Evolutionary conservation across 2,888 invertebrate genomes (phyloP).

Genomic region (Leptogaster cylindrica): DNA sequence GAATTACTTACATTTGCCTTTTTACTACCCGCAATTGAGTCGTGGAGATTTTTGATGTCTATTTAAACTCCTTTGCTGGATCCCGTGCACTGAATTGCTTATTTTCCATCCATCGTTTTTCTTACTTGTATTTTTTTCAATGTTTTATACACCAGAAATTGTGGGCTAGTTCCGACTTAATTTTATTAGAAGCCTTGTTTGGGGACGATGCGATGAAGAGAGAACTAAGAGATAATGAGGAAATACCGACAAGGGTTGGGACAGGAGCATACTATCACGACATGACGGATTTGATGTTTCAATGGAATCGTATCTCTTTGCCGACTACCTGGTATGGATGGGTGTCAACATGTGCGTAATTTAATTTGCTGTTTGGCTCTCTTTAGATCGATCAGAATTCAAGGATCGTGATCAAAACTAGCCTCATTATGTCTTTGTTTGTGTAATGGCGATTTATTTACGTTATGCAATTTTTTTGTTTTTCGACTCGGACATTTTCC

Average conservation of each 20-base stretch:
- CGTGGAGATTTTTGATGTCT: conserved; percentile 41
- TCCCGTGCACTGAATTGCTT: not conserved
- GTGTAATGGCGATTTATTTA: too few species aligned
- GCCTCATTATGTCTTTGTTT: conserved; percentile 6
- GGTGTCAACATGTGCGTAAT: conserved; percentile 42
- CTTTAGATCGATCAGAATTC: not conserved
- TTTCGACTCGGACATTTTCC: too few species aligned
- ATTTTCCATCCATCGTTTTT: not conserved
- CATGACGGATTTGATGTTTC: conserved; percentile 44
- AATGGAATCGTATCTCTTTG: conserved; percentile 33
- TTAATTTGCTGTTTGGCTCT: conserved; percentile 33
- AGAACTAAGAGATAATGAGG: conserved; percentile 41
- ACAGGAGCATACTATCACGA: conserved; percentile 30
- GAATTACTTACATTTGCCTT: conserved; percentile 40
- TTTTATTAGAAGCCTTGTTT: conserved; percentile 37
- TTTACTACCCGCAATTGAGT: conserved; percentile 40
- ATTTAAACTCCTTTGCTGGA: conserved; percentile 1
- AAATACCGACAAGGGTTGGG: conserved; percentile 35
- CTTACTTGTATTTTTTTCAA: not conserved
- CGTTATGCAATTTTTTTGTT: too few species aligned
- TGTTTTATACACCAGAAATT: not conserved
- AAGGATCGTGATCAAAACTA: conserved; percentile 1
- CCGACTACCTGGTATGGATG: conserved; percentile 23
- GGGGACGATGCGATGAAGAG: conserved; percentile 16
- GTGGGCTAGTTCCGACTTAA: conserved; percentile 35